Evolutionary conservation across 2,113 vertebrate genomes (phyloP).

Genomic region (Neolamprologus longior): DNA sequence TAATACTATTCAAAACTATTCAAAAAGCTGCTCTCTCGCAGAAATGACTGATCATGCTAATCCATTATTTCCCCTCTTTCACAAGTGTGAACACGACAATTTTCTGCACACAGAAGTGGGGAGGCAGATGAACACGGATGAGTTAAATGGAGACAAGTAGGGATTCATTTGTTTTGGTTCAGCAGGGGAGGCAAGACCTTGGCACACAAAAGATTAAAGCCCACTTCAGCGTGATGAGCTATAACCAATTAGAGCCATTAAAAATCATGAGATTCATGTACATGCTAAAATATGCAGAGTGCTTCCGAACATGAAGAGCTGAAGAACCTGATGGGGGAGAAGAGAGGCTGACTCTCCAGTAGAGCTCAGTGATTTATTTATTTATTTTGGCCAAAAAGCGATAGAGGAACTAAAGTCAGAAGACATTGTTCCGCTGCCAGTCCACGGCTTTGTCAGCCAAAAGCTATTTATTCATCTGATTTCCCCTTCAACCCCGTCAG

Average conservation of each 20-base stretch:
- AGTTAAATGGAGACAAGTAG: constrained; percentile 30
- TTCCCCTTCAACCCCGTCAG: background rate
- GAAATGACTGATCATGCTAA: background rate
- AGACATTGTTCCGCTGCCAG: background rate
- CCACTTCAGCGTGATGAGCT: constrained; percentile 18
- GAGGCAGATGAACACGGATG: background rate
- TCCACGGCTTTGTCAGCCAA: constrained; percentile 1
- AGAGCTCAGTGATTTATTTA: background rate
- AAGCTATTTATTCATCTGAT: constrained; percentile 19
- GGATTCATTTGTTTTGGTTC: constrained; percentile 28
- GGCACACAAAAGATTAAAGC: constrained; percentile 42
- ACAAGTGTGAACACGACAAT: background rate
- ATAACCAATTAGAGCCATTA: constrained; percentile 44
- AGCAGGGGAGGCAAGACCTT: background rate
- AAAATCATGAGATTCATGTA: constrained; percentile 40
- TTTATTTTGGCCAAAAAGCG: background rate
- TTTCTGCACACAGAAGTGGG: background rate
- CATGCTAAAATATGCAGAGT: constrained; percentile 48
- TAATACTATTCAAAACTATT: background rate
- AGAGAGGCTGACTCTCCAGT: background rate
- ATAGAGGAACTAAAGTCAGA: constrained; percentile 7
- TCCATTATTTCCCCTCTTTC: background rate
- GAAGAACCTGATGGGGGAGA: background rate
- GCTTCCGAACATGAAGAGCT: background rate
- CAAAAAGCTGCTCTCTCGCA: background rate